Percentiles rank a stretch among this genome's conserved stretches.
Evolutionary conservation across 2,888 invertebrate species (phyloP).

Genomic region (Acleris laterana): DNA sequence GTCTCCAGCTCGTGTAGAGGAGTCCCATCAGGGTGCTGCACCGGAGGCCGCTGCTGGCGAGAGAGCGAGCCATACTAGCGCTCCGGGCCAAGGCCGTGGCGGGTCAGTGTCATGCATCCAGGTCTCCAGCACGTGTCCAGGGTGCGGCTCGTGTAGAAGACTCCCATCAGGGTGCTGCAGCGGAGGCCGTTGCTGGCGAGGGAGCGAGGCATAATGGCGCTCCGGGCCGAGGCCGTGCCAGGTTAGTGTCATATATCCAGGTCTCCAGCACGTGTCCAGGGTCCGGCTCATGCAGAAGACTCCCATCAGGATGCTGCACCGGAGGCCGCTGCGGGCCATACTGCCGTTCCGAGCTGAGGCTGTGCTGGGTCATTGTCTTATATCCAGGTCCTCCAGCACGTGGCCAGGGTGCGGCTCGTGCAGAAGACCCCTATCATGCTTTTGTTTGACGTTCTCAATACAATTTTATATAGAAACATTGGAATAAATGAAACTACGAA

Average conservation of each 20-base stretch:
- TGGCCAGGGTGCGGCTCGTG: conserved; percentile 84
- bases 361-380: conserved; percentile 64
- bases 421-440: conserved; percentile 97
- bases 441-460: conserved; percentile 73
- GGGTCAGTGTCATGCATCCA: conserved; percentile 47
- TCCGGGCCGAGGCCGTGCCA: conserved; percentile 78
- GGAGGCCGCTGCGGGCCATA: conserved; percentile 89
- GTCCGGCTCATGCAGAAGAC: conserved; percentile 92
- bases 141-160: conserved; percentile 90
- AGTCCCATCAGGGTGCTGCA: conserved; percentile 97
- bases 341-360: conserved; percentile 81
- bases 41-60: conserved; percentile 88
- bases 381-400: conserved; percentile 8
- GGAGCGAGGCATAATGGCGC: conserved; percentile 85
- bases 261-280: conserved; percentile 53
- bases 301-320: conserved; percentile 94
- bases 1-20: conserved; percentile 86
- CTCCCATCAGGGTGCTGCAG: conserved; percentile 96
- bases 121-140: conserved; percentile 52
- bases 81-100: conserved; percentile 78
- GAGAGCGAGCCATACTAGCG: conserved; percentile 87
- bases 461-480: no score
- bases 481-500: no score
- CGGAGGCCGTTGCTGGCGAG: conserved; percentile 90
- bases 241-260: conserved; percentile 48